Conservation (phyloP, 2,888 invertebrate genomes). For the Andrena chrysosceles region DNA sequence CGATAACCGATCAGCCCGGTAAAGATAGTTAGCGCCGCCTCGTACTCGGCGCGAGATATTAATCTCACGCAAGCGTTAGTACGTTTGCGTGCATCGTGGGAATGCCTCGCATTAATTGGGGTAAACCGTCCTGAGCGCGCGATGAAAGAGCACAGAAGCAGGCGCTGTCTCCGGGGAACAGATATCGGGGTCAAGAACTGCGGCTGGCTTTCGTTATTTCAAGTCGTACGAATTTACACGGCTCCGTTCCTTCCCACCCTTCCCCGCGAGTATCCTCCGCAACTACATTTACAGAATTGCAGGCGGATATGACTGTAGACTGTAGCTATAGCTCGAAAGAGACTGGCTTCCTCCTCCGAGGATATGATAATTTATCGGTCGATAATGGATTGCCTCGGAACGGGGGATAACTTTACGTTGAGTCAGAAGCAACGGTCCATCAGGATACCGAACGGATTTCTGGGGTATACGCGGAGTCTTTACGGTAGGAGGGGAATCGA, state of each 20-base stretch:
- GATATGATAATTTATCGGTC: conserved; percentile 21
- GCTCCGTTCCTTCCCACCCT: neutral
- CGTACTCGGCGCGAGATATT: conserved; percentile 58
- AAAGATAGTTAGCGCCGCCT: conserved; percentile 29
- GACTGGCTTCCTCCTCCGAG: too few species aligned
- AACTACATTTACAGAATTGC: neutral
- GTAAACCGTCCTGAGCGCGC: neutral
- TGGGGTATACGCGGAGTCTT: conserved; percentile 56
- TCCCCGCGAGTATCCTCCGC: neutral
- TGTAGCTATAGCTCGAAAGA: too few species aligned
- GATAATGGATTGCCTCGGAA: conserved; percentile 29
- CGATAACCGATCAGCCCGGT: conserved; percentile 22
- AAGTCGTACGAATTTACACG: conserved; percentile 13
- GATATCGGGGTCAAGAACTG: conserved; percentile 58
- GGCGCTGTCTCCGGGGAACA: conserved; percentile 29
- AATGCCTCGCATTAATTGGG: neutral
- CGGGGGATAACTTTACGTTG: conserved; percentile 34
- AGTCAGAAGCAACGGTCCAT: conserved; percentile 51
- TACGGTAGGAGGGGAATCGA: conserved; percentile 82
- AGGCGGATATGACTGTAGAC: too few species aligned
- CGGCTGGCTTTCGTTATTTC: conserved; percentile 26
- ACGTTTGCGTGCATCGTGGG: conserved; percentile 12
- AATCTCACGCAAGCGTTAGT: conserved; percentile 52
- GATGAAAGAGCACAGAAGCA: neutral
- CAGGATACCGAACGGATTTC: conserved; percentile 64